These are phyloP conservation scores for Agrilus mali DNA, from an alignment of 2,888 invertebrate genomes.

Conservation along the genomic window DNA sequence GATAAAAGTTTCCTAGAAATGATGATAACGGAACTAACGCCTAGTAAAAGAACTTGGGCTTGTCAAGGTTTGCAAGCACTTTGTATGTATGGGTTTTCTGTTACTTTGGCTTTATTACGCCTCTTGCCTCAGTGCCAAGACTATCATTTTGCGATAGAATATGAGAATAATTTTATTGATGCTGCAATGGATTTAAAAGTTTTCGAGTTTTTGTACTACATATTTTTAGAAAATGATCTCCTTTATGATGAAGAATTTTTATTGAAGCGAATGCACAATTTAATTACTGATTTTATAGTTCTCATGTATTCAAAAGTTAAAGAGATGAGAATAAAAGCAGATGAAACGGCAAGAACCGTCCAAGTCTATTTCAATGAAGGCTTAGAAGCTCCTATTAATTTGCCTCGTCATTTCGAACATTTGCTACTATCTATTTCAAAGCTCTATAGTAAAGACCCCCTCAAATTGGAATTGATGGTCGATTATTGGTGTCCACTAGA, in stretches of 20 bases:
- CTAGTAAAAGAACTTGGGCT: conserved; percentile 37
- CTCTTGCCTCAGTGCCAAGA: conserved; percentile 44
- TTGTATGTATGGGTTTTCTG: conserved; percentile 55
- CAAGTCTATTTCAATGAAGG: conserved; percentile 65
- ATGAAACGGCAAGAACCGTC: conserved; percentile 74
- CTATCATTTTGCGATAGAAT: conserved; percentile 47
- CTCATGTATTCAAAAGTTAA: conserved; percentile 86
- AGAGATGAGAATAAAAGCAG: conserved; percentile 69
- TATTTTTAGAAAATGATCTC: conserved; percentile 54
- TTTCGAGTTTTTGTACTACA: conserved; percentile 66
- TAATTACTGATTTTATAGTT: conserved; percentile 85
- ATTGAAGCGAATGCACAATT: conserved; percentile 65
- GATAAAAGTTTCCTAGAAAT: conserved; percentile 45
- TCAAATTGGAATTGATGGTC: conserved; percentile 52
- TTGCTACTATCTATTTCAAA: conserved; percentile 66
- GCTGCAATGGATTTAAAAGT: conserved; percentile 66
- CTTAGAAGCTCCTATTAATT: conserved; percentile 59
- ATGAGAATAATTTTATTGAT: conserved; percentile 71
- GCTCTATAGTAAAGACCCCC: conserved; percentile 64
- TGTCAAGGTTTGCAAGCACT: conserved; percentile 45
- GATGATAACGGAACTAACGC: conserved; percentile 39
- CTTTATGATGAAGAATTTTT: conserved; percentile 71
- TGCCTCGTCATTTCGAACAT: conserved; percentile 71
- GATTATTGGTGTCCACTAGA: conserved; percentile 73
- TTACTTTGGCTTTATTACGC: conserved; percentile 51